These are phyloP conservation scores for Embiotoca jacksoni DNA, from an alignment of 2,113 vertebrate genomes.

Conservation along the genomic window DNA sequence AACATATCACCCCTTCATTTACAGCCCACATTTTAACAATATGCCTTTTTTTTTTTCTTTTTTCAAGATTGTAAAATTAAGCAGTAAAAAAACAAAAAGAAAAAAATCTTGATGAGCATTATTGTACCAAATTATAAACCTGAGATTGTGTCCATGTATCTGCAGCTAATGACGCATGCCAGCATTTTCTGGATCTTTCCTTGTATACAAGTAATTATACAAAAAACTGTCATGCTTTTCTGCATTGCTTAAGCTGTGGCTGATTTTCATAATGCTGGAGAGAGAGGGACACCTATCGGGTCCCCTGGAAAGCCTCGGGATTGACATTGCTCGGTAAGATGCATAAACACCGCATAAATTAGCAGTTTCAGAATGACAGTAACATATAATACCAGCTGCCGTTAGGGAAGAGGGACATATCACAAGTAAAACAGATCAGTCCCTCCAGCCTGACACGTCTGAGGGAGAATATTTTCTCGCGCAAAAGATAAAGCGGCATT, in stretches of 20 bases:
- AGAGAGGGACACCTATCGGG: slow-evolving; percentile 33
- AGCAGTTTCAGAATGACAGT: slow-evolving; percentile 21
- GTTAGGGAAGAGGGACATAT: slow-evolving; percentile 23
- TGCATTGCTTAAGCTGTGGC: slow-evolving; percentile 22
- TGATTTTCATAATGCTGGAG: slow-evolving; percentile 31
- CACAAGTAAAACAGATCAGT: slow-evolving; percentile 34
- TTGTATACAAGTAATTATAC: slow-evolving; percentile 65
- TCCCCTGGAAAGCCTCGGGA: slow-evolving; percentile 11
- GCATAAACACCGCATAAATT: slow-evolving; percentile 49
- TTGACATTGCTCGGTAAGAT: slow-evolving; percentile 24
- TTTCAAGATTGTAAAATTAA: slow-evolving; percentile 46
- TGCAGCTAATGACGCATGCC: slow-evolving; percentile 33
- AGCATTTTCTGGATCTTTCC: slow-evolving; percentile 57
- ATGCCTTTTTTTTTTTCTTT: slow-evolving; percentile 15
- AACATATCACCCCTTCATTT: too few relatives aligned
- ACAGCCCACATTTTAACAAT: slow-evolving; percentile 42
- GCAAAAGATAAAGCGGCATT: slow-evolving; percentile 5
- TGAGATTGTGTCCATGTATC: slow-evolving; percentile 39
- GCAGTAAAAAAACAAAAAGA: slow-evolving; percentile 61
- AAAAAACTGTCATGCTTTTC: slow-evolving; percentile 49
- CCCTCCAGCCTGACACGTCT: slow-evolving; percentile 17
- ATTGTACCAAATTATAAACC: slow-evolving; percentile 66
- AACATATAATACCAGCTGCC: slow-evolving; percentile 21
- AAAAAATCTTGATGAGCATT: slow-evolving; percentile 38
- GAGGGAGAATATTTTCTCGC: neutral